These are phyloP conservation scores for Philypnodon macrostomus DNA, from an alignment of 2,797 vertebrate genomes.

Conservation along the genomic window DNA sequence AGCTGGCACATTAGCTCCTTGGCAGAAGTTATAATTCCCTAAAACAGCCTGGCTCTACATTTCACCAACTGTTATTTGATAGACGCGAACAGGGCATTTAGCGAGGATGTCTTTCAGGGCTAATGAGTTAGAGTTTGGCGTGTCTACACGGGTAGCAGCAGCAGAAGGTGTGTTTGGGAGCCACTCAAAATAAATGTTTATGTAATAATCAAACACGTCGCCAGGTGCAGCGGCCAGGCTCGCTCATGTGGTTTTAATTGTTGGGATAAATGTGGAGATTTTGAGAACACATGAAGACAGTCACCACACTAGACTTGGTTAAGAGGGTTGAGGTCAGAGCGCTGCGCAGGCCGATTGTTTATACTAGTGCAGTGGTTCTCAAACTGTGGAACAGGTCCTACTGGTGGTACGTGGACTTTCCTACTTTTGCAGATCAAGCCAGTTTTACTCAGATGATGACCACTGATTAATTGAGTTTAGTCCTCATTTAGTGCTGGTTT, in stretches of 20 bases:
- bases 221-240: background rate
- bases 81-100: conserved; percentile 10
- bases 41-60: conserved; percentile 9
- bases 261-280: background rate
- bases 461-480: no score
- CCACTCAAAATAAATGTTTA: conserved; percentile 8
- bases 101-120: conserved; percentile 1
- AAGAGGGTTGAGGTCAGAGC: no score
- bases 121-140: conserved; percentile 3
- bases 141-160: background rate
- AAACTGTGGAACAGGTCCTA: no score
- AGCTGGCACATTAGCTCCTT: conserved; percentile 7
- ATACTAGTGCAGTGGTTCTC: no score
- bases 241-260: background rate
- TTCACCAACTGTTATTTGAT: conserved; percentile 13
- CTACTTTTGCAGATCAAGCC: no score
- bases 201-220: conserved; percentile 6
- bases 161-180: background rate
- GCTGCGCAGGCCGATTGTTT: no score
- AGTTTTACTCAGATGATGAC: no score
- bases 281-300: background rate
- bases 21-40: conserved; percentile 9
- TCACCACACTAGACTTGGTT: background rate
- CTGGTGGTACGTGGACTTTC: no score
- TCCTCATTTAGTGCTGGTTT: no score